Conservation (phyloP, 1,140 invertebrate genomes). For the Bombus soroeensis region DNA sequence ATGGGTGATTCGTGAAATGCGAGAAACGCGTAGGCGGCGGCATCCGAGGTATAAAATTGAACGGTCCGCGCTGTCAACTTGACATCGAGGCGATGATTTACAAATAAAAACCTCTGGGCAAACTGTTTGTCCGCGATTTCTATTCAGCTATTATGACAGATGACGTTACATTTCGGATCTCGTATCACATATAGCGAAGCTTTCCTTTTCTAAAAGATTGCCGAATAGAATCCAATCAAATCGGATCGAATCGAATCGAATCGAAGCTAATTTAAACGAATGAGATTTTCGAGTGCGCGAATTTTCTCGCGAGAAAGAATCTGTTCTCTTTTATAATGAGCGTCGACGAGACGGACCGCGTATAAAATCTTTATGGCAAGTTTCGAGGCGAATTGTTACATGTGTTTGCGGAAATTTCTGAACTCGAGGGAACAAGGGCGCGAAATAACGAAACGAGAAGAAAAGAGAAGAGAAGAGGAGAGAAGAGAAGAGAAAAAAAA, state of each 20-base stretch:
- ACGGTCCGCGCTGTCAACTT: slow-evolving; percentile 2
- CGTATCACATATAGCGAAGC: not conserved
- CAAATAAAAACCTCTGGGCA: slow-evolving; percentile 27
- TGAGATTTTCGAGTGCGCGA: not conserved
- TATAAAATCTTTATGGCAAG: not conserved
- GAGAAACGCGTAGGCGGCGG: not conserved
- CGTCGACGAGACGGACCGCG: not conserved
- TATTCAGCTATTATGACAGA: slow-evolving; percentile 3
- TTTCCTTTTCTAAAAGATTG: not conserved
- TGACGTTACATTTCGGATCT: slow-evolving; percentile 10
- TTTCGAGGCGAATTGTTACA: not conserved
- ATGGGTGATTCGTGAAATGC: not conserved
- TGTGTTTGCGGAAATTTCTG: slow-evolving; percentile 14
- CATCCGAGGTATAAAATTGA: slow-evolving; percentile 25
- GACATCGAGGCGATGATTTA: slow-evolving; percentile 26
- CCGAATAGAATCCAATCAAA: not conserved
- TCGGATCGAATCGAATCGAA: not conserved
- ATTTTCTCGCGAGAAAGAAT: not conserved
- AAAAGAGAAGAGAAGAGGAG: not conserved
- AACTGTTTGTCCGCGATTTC: slow-evolving; percentile 36
- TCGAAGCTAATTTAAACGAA: not conserved
- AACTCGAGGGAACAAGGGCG: not conserved
- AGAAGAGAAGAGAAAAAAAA: not conserved
- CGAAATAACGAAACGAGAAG: no score
- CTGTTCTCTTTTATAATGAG: not conserved